Evolutionary conservation across 2,888 invertebrate species (phyloP), one percentile per base, ranked within the genome.

Genomic region (Sarcophaga subvicina): DNA sequence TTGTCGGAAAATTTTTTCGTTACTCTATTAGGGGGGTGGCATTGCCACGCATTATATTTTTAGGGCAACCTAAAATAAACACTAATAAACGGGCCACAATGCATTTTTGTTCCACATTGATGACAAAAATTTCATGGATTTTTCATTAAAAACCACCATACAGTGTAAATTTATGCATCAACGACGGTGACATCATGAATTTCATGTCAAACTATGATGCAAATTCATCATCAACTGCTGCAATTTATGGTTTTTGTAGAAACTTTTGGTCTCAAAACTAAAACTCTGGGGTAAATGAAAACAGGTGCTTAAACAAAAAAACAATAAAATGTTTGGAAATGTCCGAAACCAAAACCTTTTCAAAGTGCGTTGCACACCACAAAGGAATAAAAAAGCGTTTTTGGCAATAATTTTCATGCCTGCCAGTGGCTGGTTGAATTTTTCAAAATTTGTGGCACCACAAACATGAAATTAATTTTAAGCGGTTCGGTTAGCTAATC

Each of bases 121-220:
- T 78, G 81, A 81, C 75, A 81, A 87, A 78, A 62, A 82, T 78
- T 86, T 83, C 63, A 80, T 78, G 75, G 64, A 83, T 80, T 54
- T 84, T 84, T 87, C 81, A 87, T 87, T 84, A 84, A 87, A 87
- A 84, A 72, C 87, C 84, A 69, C 84, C 81, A 72, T 79, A 81
- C 84, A 84, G 79, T 81, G 79, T 77, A 87, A 84, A 82, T 85
- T 76, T 64, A 84, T 72, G 83, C 80, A 80, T 77, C 76, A 83
- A 49, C 83, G 77, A 83, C 4, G 17, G 2, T 17, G 17, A 11
- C 78, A 64, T 45, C 62, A 66, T 22, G 22, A 22, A 22, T 64
- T 37, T n/a, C 75, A 66, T 59, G 27, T 82, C 80, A 84, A 71
- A 67, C 22, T 59, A 47, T 71, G 45, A 67, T 49, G 27, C 69